Conservation (phyloP, 53 echinoderm and acorn worm genomes). For the Paracentrotus lividus region DNA sequence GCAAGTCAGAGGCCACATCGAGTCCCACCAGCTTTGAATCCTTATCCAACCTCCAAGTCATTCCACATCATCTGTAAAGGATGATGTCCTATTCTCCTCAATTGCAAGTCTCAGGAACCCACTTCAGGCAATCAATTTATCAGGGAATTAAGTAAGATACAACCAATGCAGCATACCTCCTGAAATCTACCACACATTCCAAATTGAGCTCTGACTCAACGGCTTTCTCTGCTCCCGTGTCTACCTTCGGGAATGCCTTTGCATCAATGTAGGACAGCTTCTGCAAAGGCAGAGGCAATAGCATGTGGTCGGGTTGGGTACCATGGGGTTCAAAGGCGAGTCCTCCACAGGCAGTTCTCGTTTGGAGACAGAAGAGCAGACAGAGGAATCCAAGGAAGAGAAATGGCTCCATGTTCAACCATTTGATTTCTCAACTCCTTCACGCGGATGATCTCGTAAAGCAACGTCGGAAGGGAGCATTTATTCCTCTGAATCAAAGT, state of each 20-base stretch:
- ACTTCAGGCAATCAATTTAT: background rate
- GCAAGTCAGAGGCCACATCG: background rate
- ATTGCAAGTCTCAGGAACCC: background rate
- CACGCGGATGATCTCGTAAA: slow-evolving; percentile 90
- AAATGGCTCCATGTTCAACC: slow-evolving; percentile 42
- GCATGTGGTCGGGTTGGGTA: slow-evolving; percentile 36
- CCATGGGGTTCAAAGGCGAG: slow-evolving; percentile 7
- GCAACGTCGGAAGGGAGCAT: slow-evolving; percentile 80
- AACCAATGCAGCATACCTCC: background rate
- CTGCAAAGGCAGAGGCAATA: slow-evolving; percentile 31
- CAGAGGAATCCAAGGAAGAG: slow-evolving; percentile 46
- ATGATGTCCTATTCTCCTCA: background rate
- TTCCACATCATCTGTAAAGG: background rate
- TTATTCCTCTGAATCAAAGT: slow-evolving; percentile 62
- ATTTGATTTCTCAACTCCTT: slow-evolving; percentile 94
- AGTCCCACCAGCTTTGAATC: slow-evolving; percentile 57
- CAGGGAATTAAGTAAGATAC: slow-evolving; percentile 13
- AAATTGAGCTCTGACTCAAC: background rate
- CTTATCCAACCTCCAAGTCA: slow-evolving; percentile 5
- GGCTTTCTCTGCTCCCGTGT: background rate
- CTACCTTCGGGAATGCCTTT: slow-evolving; percentile 65
- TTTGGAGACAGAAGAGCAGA: slow-evolving; percentile 81
- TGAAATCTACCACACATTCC: slow-evolving; percentile 7
- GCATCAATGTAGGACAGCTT: background rate
- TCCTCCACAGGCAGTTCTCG: slow-evolving; percentile 80